Evolutionary conservation across 2,888 invertebrate species (phyloP).

Genomic region (Idaea biselata): DNA sequence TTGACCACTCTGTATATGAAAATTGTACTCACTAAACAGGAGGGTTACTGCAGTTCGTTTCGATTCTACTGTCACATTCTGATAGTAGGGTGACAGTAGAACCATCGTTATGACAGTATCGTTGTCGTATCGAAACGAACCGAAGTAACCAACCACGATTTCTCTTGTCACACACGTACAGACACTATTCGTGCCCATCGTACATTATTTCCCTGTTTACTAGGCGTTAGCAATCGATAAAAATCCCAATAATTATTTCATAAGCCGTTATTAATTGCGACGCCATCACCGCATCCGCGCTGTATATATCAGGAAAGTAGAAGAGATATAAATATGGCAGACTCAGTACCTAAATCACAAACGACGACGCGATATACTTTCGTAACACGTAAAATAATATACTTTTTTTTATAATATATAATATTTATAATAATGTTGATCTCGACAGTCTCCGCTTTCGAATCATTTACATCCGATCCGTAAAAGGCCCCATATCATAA

Average conservation of each 20-base stretch:
- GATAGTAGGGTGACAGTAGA: no score
- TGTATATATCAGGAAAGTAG: not conserved
- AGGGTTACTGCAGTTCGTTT: no score
- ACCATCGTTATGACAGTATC: no score
- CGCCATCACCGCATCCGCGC: not conserved
- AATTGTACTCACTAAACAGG: not conserved
- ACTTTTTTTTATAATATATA: constrained; percentile 12
- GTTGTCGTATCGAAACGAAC: no score
- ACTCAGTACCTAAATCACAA: constrained; percentile 24
- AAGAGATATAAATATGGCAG: constrained; percentile 14
- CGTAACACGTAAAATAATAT: constrained; percentile 1
- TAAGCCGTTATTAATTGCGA: not conserved
- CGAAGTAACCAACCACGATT: no score
- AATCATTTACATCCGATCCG: constrained; percentile 35
- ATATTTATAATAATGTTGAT: constrained; percentile 27
- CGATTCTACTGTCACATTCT: no score
- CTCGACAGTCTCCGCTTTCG: constrained; percentile 36
- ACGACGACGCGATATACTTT: constrained; percentile 14
- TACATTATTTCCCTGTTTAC: no score
- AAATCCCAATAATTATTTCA: not conserved
- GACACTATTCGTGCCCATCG: no score
- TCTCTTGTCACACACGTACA: no score
- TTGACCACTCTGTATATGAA: not conserved
- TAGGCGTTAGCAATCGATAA: not conserved
- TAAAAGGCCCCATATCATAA: constrained; percentile 38